Conservation (phyloP, 2,797 vertebrate species). For the Chelmon rostratus region DNA sequence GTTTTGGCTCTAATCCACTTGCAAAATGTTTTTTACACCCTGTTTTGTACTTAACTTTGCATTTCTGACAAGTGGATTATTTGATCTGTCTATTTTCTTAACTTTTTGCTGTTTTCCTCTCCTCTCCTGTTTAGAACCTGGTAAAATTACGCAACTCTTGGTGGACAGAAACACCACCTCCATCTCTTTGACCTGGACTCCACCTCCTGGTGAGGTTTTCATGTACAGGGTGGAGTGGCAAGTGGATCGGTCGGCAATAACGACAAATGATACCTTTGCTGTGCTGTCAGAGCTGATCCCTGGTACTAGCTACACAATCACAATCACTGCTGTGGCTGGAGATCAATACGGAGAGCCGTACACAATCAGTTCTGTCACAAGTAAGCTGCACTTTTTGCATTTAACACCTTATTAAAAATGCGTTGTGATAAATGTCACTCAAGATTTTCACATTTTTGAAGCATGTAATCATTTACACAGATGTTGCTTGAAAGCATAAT, state of each 20-base stretch:
- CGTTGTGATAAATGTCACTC: background rate
- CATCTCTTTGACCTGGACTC: conserved; percentile 40
- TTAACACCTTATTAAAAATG: background rate
- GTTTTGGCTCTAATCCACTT: background rate
- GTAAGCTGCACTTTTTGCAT: conserved; percentile 19
- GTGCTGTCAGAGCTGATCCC: conserved; percentile 33
- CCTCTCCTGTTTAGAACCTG: conserved; percentile 27
- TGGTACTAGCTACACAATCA: conserved; percentile 40
- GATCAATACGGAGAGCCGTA: conserved; percentile 17
- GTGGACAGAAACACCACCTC: conserved; percentile 2
- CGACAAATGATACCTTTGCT: background rate
- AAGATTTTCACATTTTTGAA: background rate
- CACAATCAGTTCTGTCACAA: conserved; percentile 12
- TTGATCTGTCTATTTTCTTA: background rate
- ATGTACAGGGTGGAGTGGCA: conserved; percentile 35
- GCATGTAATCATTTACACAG: background rate
- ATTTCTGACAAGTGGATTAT: background rate
- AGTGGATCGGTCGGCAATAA: background rate
- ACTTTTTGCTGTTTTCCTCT: background rate
- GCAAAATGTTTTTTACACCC: accelerated
- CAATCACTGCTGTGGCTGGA: conserved; percentile 24
- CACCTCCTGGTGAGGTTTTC: conserved; percentile 21
- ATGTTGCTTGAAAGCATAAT: no score
- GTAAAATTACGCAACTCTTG: accelerated
- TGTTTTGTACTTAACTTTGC: no score